Evolutionary conservation across 2,888 invertebrate species (phyloP).

Genomic region (Tetranychus piercei): DNA sequence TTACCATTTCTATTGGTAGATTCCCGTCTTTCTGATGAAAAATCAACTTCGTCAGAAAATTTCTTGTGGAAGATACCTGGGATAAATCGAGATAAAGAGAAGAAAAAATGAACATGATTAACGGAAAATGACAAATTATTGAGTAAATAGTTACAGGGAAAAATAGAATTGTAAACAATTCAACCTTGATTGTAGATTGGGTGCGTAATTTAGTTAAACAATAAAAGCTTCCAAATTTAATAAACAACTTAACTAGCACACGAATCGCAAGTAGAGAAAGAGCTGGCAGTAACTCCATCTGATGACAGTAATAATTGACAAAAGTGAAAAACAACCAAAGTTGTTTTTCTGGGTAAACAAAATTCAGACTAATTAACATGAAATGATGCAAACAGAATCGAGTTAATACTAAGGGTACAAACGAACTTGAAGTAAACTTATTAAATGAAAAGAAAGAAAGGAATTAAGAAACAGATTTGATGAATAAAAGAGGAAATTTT

Average conservation of each 20-base stretch:
- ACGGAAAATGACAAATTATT: background rate
- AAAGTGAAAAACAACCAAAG: no score
- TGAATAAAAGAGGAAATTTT: no score
- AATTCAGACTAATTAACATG: no score
- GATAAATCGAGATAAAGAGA: background rate
- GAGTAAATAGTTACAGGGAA: background rate
- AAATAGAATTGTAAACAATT: background rate
- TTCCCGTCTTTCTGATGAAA: background rate
- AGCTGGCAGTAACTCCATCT: background rate
- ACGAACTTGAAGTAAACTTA: background rate
- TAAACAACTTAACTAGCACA: background rate
- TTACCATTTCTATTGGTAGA: background rate
- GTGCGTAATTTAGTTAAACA: background rate
- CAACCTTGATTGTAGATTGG: background rate
- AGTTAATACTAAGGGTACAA: background rate
- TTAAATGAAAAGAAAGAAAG: background rate
- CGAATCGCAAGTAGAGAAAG: background rate
- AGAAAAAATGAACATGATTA: background rate
- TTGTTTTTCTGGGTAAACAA: no score
- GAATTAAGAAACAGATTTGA: background rate
- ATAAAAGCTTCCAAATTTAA: background rate
- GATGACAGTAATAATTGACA: background rate
- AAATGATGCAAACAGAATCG: no score
- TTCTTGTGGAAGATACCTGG: background rate
- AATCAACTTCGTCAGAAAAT: background rate